Evolutionary conservation across 2,113 vertebrate species (phyloP).

Genomic region (Cryptomyrus ogoouensis): DNA sequence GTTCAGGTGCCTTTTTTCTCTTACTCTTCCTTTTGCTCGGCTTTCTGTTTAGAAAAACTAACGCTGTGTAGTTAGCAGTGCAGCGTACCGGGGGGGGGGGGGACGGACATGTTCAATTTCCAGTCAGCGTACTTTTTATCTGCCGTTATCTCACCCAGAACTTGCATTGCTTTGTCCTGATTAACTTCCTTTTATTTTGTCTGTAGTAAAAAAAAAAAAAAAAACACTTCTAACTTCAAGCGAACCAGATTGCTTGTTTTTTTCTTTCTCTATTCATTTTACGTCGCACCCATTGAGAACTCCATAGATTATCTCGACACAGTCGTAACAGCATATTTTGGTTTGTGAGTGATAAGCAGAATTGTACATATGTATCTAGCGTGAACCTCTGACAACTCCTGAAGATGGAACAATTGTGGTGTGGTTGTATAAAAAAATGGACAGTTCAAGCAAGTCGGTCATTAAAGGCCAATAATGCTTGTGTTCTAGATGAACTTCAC

Average conservation of each 20-base stretch:
- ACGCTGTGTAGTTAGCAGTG: neutral
- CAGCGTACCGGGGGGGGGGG: neutral
- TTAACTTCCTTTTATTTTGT: neutral
- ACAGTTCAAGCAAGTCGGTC: neutral
- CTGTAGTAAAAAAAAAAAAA: neutral
- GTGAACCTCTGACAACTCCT: neutral
- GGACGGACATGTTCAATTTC: neutral
- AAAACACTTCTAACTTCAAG: neutral
- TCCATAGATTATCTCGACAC: neutral
- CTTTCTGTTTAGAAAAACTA: neutral
- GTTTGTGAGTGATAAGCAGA: neutral
- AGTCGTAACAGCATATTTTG: neutral
- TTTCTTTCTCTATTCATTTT: neutral
- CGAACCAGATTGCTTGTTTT: neutral
- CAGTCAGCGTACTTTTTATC: neutral
- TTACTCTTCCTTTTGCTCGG: neutral
- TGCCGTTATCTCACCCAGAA: neutral
- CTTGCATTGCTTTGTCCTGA: neutral
- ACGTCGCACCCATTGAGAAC: neutral
- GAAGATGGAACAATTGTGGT: neutral
- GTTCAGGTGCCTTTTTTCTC: neutral
- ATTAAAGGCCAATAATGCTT: neutral
- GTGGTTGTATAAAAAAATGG: neutral
- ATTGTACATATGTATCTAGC: neutral
- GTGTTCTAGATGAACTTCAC: neutral